phyloP scores from a whole-genome alignment of 2,888 invertebrate genomes.

The Colletes collaris region DNA sequence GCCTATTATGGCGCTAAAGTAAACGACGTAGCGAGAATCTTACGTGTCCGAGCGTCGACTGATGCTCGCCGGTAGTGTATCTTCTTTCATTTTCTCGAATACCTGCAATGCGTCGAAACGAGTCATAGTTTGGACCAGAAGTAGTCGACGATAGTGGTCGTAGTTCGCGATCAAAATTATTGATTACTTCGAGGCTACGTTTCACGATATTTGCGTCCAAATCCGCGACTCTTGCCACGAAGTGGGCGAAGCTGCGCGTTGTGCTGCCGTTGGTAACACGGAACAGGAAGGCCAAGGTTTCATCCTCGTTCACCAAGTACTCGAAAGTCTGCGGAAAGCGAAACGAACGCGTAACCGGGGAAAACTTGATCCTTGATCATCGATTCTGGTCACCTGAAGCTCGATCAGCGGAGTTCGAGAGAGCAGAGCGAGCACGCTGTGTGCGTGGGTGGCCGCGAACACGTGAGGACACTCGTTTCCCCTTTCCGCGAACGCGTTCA shows the following conservation, averaged over 20 bases:
- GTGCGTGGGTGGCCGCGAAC: conserved; percentile 91
- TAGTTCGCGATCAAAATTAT: background rate
- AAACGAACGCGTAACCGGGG: too few relatives aligned
- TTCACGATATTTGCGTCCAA: conserved; percentile 84
- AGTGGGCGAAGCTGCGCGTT: conserved; percentile 87
- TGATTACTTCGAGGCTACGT: conserved; percentile 84
- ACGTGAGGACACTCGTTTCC: conserved; percentile 88
- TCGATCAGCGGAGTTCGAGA: conserved; percentile 84
- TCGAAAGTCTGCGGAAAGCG: conserved; percentile 84
- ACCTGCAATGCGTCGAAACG: conserved; percentile 53
- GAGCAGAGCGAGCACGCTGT: conserved; percentile 86
- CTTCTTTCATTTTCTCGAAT: conserved; percentile 62
- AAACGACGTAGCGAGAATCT: background rate
- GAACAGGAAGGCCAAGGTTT: conserved; percentile 87
- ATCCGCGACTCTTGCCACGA: conserved; percentile 87
- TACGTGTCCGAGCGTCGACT: conserved; percentile 15
- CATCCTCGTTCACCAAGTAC: conserved; percentile 84
- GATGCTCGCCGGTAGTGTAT: conserved; percentile 53
- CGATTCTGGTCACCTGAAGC: conserved; percentile 83
- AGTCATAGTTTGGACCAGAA: background rate
- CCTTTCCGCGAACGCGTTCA: conserved; percentile 87
- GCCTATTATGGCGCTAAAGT: too few relatives aligned
- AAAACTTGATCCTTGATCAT: too few relatives aligned
- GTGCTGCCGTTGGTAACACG: conserved; percentile 86
- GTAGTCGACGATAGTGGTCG: too few relatives aligned